Evolutionary conservation across 2,113 vertebrate species (phyloP).

Genomic region (Carassius gibelio): DNA sequence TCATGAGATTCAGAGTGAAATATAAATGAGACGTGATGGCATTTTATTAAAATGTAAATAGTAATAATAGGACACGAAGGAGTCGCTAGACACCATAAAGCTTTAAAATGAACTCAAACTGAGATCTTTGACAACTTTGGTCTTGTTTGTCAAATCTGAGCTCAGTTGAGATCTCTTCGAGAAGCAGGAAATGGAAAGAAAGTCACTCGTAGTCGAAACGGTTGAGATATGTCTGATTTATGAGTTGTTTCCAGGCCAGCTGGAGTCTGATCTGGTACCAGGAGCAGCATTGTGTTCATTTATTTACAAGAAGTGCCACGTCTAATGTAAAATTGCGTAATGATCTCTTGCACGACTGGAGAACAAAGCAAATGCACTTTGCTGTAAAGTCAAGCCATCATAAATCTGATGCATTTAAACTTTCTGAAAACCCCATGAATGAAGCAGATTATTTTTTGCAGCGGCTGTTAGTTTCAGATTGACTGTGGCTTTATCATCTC

Average conservation of each 20-base stretch:
- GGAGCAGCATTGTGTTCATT: background rate
- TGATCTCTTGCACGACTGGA: background rate
- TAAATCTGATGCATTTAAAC: background rate
- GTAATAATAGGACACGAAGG: no score
- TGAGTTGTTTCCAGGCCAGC: no score
- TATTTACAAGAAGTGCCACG: background rate
- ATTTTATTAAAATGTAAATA: no score
- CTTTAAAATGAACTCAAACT: no score
- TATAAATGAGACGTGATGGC: background rate
- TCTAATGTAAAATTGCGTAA: background rate
- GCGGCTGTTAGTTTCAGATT: background rate
- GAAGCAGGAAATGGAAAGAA: background rate
- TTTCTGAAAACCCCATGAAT: slow-evolving; percentile 8
- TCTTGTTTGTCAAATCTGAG: background rate
- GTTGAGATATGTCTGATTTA: background rate
- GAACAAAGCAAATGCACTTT: slow-evolving; percentile 16
- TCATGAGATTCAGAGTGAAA: background rate
- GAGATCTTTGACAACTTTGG: no score
- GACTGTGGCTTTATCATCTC: background rate
- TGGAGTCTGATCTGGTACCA: background rate
- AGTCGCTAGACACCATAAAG: no score
- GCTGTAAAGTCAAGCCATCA: background rate
- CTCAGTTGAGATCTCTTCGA: background rate
- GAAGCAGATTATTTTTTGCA: background rate
- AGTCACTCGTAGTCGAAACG: background rate